A percentile compares a stretch with the other conserved stretches of the same genome.
Conservation (phyloP, 1,140 invertebrate species). For the Pseudomyrmex dendroicus region DNA sequence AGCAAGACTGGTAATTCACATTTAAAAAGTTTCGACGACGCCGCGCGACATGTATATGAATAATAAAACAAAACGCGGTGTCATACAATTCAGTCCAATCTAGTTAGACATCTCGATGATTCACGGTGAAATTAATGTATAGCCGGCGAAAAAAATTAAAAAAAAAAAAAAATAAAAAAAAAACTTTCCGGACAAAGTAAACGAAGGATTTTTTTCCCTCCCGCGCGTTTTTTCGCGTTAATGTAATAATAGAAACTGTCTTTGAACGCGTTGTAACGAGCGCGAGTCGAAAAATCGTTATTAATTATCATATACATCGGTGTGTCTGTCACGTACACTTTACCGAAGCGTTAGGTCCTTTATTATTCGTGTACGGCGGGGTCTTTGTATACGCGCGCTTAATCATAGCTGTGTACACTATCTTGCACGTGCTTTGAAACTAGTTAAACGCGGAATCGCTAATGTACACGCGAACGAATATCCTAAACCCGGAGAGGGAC, state of each 20-base stretch:
- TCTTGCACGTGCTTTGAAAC: slow-evolving; percentile 34
- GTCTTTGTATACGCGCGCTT: slow-evolving; percentile 21
- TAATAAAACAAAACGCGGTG: slow-evolving; percentile 57
- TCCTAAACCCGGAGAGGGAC: slow-evolving; percentile 7
- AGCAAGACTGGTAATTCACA: slow-evolving; percentile 60
- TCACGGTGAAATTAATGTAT: slow-evolving; percentile 19
- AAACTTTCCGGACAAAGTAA: slow-evolving; percentile 25
- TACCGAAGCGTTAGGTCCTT: slow-evolving; percentile 1
- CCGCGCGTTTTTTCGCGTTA: background rate
- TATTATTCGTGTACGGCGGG: slow-evolving; percentile 7
- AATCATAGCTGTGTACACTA: slow-evolving; percentile 41
- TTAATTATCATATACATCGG: slow-evolving; percentile 13
- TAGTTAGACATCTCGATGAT: background rate
- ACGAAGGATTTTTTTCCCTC: background rate
- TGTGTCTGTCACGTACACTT: slow-evolving; percentile 11
- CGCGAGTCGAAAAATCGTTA: background rate
- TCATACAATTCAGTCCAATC: slow-evolving; percentile 23
- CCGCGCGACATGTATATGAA: slow-evolving; percentile 18
- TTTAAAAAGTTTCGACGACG: slow-evolving; percentile 29
- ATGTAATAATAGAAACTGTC: background rate
- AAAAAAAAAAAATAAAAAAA: background rate
- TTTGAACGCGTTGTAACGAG: background rate
- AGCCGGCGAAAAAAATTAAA: background rate
- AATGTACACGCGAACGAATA: slow-evolving; percentile 51
- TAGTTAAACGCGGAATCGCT: slow-evolving; percentile 17